A percentile compares a stretch with the other conserved stretches of the same genome.
Evolutionary conservation across 2,113 vertebrate species (phyloP).

Genomic region (Brachyhypopomus occidentalis): DNA sequence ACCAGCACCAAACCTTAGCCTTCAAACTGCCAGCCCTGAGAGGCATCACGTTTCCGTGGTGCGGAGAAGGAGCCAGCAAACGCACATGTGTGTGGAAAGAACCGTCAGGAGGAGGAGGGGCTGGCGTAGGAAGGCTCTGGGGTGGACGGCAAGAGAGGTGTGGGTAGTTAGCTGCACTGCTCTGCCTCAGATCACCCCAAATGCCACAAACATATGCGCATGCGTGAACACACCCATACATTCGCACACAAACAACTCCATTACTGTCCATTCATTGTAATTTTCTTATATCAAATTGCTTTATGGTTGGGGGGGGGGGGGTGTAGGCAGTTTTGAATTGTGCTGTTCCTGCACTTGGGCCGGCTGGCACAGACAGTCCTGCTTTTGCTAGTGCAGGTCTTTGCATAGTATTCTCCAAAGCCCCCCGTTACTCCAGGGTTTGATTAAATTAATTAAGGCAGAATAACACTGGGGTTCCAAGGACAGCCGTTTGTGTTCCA

Average conservation of each 20-base stretch:
- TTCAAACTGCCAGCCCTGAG: slow-evolving; percentile 61
- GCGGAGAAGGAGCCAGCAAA: slow-evolving; percentile 64
- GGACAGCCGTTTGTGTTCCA: slow-evolving; percentile 21
- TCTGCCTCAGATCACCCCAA: neutral
- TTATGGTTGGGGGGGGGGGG: no score
- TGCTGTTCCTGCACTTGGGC: no score
- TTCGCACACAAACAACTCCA: neutral
- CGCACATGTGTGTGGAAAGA: slow-evolving; percentile 61
- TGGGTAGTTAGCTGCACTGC: slow-evolving; percentile 34
- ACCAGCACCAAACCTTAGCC: slow-evolving; percentile 5
- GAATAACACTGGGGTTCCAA: slow-evolving; percentile 36
- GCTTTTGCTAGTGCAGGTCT: slow-evolving; percentile 14
- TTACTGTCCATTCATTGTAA: neutral
- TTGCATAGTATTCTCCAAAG: slow-evolving; percentile 30
- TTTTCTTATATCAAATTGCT: neutral
- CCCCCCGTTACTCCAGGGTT: slow-evolving; percentile 33
- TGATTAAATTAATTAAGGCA: slow-evolving; percentile 40
- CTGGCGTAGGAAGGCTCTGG: neutral
- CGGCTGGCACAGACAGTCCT: no score
- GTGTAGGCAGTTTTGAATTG: no score
- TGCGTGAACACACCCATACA: neutral
- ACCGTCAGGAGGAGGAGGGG: slow-evolving; percentile 14
- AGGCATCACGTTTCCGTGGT: slow-evolving; percentile 55
- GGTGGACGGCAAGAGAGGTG: neutral
- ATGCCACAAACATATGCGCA: neutral